Percentiles rank a stretch among this genome's conserved stretches.
Evolutionary conservation across 2,113 vertebrate genomes (phyloP).

Genomic region (Zosterops japonicus): DNA sequence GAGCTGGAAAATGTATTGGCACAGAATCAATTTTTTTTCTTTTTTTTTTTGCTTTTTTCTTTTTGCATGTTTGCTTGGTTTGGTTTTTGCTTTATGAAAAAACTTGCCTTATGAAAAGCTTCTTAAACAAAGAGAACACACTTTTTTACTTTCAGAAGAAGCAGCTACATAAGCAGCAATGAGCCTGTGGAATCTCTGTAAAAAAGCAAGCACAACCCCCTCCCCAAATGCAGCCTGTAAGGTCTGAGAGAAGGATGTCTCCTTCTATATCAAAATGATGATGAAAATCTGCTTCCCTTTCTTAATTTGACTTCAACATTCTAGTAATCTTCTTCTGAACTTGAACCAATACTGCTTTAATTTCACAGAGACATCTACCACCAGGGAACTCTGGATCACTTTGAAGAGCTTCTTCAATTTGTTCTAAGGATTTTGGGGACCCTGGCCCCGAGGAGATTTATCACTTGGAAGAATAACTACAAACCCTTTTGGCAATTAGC

Average conservation of each 20-base stretch:
- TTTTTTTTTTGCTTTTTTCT: neutral
- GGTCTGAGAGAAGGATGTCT: neutral
- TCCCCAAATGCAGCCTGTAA: neutral
- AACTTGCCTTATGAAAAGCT: slow-evolving; percentile 2
- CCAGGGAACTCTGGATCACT: neutral
- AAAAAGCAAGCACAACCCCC: neutral
- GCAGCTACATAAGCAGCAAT: neutral
- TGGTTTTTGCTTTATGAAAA: neutral
- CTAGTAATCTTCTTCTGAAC: neutral
- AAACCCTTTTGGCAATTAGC: neutral
- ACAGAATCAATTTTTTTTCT: slow-evolving; percentile 53
- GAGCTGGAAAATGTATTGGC: slow-evolving; percentile 75
- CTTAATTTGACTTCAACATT: neutral
- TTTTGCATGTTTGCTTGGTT: neutral
- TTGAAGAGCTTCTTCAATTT: neutral
- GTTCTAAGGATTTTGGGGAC: neutral
- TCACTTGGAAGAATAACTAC: neutral
- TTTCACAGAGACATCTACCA: neutral
- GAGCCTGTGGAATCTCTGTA: neutral
- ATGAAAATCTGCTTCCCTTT: neutral
- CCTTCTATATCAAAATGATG: neutral
- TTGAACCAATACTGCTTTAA: neutral
- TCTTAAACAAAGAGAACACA: slow-evolving; percentile 38
- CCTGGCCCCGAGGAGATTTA: neutral
- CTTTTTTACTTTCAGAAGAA: slow-evolving; percentile 9